Conservation (phyloP, 2,113 vertebrate species). For the Lepus timidus region DNA sequence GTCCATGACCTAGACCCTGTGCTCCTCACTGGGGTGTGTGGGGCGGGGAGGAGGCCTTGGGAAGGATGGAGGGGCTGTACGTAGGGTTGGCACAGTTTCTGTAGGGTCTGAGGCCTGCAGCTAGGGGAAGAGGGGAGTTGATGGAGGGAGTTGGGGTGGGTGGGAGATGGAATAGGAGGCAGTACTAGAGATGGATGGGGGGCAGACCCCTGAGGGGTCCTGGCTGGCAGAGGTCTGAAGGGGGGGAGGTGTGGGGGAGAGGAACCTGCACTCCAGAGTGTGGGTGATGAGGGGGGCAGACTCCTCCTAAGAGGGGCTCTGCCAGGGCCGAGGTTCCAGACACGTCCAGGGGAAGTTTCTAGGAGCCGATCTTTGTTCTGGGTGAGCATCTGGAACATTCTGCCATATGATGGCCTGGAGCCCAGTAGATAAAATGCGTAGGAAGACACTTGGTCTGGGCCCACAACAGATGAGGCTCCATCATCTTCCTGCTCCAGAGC, state of each 20-base stretch:
- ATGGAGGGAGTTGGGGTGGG: conserved; percentile 38
- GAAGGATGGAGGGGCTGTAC: not conserved
- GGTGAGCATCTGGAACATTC: conserved; percentile 31
- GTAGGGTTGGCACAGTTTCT: not conserved
- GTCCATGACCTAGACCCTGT: not conserved
- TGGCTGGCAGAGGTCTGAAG: not conserved
- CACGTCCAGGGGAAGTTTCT: not conserved
- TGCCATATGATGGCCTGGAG: conserved; percentile 43
- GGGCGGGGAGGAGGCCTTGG: not conserved
- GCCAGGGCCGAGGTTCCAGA: not conserved
- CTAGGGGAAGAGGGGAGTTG: conserved; percentile 1
- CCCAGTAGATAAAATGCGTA: conserved; percentile 9
- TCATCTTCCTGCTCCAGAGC: conserved; percentile 15
- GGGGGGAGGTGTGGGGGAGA: not conserved
- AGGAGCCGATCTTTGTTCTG: conserved; percentile 58
- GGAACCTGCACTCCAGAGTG: not conserved
- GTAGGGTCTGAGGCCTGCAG: not conserved
- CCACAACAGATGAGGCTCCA: not conserved
- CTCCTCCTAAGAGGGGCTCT: not conserved
- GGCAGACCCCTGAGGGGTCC: not conserved
- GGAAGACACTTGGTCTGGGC: not conserved
- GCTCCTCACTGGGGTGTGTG: not conserved
- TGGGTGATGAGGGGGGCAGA: not conserved
- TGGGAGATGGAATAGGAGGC: not conserved
- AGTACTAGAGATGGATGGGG: not conserved